Conservation (phyloP, 1,140 invertebrate genomes). For the Liolophura sinensis region DNA sequence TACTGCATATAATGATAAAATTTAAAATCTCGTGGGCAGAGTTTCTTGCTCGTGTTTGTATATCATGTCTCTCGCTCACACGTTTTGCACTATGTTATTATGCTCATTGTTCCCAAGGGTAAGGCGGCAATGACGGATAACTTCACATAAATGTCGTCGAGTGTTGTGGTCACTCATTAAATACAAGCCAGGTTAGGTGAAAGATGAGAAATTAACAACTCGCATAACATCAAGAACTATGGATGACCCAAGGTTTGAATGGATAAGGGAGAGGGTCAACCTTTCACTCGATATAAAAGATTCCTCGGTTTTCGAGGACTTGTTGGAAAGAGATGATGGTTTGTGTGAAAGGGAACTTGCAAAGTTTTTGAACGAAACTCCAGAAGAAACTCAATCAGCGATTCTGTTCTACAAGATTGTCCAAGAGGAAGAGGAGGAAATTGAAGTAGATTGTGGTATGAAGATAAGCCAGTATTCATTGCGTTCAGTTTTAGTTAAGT, state of each 20-base stretch:
- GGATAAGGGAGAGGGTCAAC: conserved; percentile 54
- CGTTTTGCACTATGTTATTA: no score
- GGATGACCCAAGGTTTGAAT: conserved; percentile 59
- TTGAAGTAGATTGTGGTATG: conserved; percentile 59
- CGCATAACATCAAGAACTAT: conserved; percentile 31
- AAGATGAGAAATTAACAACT: no score
- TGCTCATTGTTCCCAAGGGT: no score
- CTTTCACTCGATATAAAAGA: conserved; percentile 50
- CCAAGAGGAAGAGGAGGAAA: conserved; percentile 56
- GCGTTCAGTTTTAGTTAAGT: no score
- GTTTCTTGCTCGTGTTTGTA: no score
- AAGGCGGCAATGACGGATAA: no score
- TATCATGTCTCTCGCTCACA: no score
- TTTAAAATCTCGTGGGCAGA: no score
- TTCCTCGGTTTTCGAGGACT: conserved; percentile 55
- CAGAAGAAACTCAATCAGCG: conserved; percentile 53
- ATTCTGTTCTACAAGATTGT: conserved; percentile 57
- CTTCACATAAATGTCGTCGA: no score
- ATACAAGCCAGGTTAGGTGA: no score
- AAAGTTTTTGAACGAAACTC: conserved; percentile 58
- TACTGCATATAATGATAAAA: no score
- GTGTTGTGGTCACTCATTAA: no score
- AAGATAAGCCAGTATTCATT: not conserved
- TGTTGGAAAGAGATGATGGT: conserved; percentile 56
- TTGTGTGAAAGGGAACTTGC: conserved; percentile 51